Evolutionary conservation across 2,113 vertebrate species (phyloP), one percentile per base, ranked within the genome.

Genomic region (Eulacestoma nigropectus): DNA sequence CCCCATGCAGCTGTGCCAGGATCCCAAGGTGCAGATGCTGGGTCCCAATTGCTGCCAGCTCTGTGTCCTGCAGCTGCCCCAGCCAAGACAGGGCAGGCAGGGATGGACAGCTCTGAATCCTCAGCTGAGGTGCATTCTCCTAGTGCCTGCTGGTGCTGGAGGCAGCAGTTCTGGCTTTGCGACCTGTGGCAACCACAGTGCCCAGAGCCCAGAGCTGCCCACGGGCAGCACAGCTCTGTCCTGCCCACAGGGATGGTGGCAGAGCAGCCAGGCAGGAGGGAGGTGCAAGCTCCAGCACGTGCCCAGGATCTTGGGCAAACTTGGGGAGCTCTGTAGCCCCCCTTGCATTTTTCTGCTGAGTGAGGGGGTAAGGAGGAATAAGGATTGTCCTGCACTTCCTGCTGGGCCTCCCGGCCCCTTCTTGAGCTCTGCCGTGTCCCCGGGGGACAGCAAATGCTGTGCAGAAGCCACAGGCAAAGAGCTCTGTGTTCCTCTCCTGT

Each of bases 11-110:
- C 49, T 4, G 1, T 39, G 46, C 35, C 3, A 1, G 64, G 47
- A 44, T 16, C 29, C 42, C 1, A 0, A 19, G 35, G 60, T 3
- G 4, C 63, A 56, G 3, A 1, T 32, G 44, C 23, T 0, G 0
- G 55, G 25, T 13, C n/a, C 35, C 1, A 1, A 0, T 17, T 27
- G 16, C 44, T 76, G 85, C 57, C 44, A n/a, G 47, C 37, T 55
- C 57, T 26, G 64, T 6, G 4, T 62, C 69, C 65, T 4, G 2
- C 29, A 1, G 1, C 60, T 79, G 70, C 27, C 30, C 62, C 0
- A 2, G 68, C 44, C 17, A 5, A 42, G 65, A 2, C 1, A 60
- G 55, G 75, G 35, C 82, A 76, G 68, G 42, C n/a, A 33, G 65
- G 46, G 50, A n/a, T 0, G 0, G 67, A 73, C 49, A 39, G 30